Evolutionary conservation across 2,113 vertebrate genomes (phyloP).

Genomic region (Alosa alosa): DNA sequence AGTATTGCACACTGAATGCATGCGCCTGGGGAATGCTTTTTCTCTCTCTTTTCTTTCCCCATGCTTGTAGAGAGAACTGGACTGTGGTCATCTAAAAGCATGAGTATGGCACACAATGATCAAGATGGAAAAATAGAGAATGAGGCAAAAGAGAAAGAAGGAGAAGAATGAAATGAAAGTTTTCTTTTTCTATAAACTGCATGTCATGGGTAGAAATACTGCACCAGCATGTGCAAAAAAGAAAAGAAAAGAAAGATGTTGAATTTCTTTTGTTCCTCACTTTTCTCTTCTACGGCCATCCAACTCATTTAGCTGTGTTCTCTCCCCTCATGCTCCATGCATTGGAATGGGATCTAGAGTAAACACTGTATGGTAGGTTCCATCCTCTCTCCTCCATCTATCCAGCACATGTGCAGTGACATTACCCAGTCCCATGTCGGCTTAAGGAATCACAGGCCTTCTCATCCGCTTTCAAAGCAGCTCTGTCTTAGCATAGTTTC

Average conservation of each 20-base stretch:
- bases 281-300: not conserved
- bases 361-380: constrained; percentile 37
- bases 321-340: constrained; percentile 31
- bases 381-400: constrained; percentile 3
- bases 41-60: not conserved
- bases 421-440: not conserved
- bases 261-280: not conserved
- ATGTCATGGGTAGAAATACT: not conserved
- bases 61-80: not conserved
- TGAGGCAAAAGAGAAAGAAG: not conserved
- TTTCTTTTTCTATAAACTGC: not conserved
- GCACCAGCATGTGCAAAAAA: not conserved
- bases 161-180: not conserved
- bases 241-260: not conserved
- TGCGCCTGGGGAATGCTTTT: not conserved
- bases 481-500: not conserved
- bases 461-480: not conserved
- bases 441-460: not conserved
- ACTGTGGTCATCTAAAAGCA: not conserved
- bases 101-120: not conserved
- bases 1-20: not conserved
- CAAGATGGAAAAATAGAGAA: not conserved
- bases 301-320: constrained; percentile 24
- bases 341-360: constrained; percentile 36
- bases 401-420: constrained; percentile 6